These are phyloP conservation scores for Pyrrhura leucotis DNA, from an alignment of 2,797 vertebrate genomes.

Conservation along the genomic window DNA sequence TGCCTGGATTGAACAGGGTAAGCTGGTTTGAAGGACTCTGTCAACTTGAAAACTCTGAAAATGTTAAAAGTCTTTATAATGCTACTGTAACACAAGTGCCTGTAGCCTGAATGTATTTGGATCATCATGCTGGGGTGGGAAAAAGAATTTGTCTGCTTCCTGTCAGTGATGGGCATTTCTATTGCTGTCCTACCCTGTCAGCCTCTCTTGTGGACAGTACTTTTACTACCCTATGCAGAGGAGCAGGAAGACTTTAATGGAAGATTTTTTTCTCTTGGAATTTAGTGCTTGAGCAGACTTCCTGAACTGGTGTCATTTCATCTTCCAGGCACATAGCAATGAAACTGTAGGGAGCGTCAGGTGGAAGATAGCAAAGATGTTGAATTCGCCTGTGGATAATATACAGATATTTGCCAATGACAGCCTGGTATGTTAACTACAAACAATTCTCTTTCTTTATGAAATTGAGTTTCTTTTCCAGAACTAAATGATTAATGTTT, in stretches of 20 bases:
- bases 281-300: neutral
- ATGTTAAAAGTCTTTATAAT: neutral
- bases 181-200: neutral
- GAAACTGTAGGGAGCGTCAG: slow-evolving; percentile 96
- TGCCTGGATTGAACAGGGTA: neutral
- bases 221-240: neutral
- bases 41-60: neutral
- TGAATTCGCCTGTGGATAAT: slow-evolving; percentile 95
- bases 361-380: slow-evolving; percentile 96
- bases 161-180: neutral
- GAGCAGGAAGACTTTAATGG: neutral
- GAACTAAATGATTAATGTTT: slow-evolving; percentile 9
- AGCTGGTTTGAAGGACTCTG: neutral
- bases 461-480: neutral
- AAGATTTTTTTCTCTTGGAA: neutral
- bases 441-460: neutral
- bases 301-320: neutral
- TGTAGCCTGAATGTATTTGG: neutral
- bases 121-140: neutral
- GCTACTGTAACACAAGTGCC: neutral
- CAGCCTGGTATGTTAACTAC: slow-evolving; percentile 87
- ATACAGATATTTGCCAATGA: slow-evolving; percentile 99
- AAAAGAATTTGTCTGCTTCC: neutral
- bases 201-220: neutral
- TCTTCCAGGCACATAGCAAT: slow-evolving; percentile 94